phyloP scores from a whole-genome alignment of 2,113 vertebrate species.

The Platysteira castanea region DNA sequence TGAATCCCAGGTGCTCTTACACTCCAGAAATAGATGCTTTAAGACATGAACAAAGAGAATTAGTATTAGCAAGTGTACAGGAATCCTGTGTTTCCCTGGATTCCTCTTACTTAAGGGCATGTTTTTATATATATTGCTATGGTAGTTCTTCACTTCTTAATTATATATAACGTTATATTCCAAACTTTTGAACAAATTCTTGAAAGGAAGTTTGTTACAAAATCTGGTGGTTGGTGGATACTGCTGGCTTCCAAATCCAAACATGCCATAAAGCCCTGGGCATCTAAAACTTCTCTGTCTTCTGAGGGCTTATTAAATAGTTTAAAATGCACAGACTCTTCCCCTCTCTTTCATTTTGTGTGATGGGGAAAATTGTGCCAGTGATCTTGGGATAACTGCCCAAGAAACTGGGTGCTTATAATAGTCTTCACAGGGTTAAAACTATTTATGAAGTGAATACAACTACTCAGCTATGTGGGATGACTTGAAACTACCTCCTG shows the following conservation, averaged over 20 bases:
- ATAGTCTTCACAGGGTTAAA: background rate
- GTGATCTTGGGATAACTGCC: background rate
- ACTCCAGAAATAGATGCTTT: constrained; percentile 23
- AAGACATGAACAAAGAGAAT: constrained; percentile 25
- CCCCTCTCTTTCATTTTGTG: background rate
- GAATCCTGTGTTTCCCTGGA: background rate
- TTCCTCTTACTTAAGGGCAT: background rate
- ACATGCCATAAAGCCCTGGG: background rate
- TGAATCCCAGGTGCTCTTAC: constrained; percentile 41
- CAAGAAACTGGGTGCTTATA: background rate
- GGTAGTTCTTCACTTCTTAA: background rate
- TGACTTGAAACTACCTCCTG: background rate
- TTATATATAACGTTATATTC: background rate
- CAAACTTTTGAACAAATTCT: background rate
- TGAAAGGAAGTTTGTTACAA: background rate
- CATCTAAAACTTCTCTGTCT: background rate
- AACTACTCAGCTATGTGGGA: background rate
- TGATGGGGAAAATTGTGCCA: background rate
- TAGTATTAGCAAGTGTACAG: background rate
- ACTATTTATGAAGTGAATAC: background rate
- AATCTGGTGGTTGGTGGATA: background rate
- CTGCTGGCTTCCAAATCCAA: background rate
- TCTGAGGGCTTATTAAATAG: background rate
- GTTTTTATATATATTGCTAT: background rate
- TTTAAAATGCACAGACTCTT: background rate